Base-by-base conservation (phyloP, 2,797 vertebrate genomes). In the Cirrhinus mrigala region DNA sequence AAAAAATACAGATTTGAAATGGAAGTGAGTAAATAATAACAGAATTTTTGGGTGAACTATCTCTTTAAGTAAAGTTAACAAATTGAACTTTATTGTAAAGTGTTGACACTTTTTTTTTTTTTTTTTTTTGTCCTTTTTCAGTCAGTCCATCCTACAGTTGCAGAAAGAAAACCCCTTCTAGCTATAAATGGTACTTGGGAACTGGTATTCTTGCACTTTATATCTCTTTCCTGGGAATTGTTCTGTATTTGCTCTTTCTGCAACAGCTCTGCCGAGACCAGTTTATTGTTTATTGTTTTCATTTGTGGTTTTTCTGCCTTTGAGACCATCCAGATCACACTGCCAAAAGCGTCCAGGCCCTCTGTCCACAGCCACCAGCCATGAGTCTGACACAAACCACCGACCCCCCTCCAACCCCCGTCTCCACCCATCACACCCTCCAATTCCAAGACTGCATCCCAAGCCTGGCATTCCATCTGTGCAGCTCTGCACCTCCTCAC, bases 381-480 rank as follows among this genome's bases (percentile, higher is more conserved):
- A 76, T 8, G 70, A 77, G 85, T 50, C 50, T 83, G 84, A 76
- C 79, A 69, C 69, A 73, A 77, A 81, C 76, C 79, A 82, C 77
- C 66, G 12, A 58, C 66, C 75, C 76, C 74, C 60, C 58, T 79
- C 69, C 69, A 60, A 44, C 62, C 76, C 33, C 52, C 46, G 22
- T 64, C 24, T 74, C 50, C 54, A 82, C 20, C 62, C 76, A 58
- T 44, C 76, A 64, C 58, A 85, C 70, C 83, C 79, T 78, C 64
- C 83, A 60, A 82, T 79, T 86, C 87, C 70, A 79, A n/a, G 58
- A 58, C 56, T 81, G 74, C 62, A 62, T 76, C 81, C 73, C 69
- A 79, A 70, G 74, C 81, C 70, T 88, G 79, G 52, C 83, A 44
- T 82, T 88, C 88, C 85, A 89, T 89, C 89, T 88, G 85, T 88